These are phyloP conservation scores for Cyclura pinguis DNA, from an alignment of 2,797 vertebrate genomes.

Conservation along the genomic window DNA sequence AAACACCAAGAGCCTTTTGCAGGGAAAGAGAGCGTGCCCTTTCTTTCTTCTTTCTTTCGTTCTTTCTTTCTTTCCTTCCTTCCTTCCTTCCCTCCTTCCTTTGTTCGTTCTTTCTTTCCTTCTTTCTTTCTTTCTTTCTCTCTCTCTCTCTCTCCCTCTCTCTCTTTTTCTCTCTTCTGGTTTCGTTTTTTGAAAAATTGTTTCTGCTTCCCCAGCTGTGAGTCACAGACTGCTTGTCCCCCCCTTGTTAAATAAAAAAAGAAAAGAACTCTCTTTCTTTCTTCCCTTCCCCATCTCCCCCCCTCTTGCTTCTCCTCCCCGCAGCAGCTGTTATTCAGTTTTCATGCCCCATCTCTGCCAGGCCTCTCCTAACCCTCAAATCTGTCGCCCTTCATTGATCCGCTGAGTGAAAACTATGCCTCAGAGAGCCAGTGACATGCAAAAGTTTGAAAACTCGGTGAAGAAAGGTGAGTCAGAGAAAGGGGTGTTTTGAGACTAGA, in stretches of 20 bases:
- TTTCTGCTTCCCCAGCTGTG: constrained; percentile 60
- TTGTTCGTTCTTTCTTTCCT: no score
- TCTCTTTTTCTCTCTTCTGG: background rate
- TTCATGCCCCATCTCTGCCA: constrained; percentile 60
- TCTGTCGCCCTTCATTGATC: constrained; percentile 72
- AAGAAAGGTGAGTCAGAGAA: constrained; percentile 24
- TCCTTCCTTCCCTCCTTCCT: no score
- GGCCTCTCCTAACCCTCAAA: constrained; percentile 48
- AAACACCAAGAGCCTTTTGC: constrained; percentile 26
- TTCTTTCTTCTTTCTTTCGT: background rate
- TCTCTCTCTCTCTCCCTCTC: no score
- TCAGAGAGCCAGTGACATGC: constrained; percentile 23
- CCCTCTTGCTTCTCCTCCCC: constrained; percentile 43
- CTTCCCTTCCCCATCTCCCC: constrained; percentile 50
- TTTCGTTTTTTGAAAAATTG: background rate
- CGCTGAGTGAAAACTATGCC: constrained; percentile 75
- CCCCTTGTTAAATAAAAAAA: constrained; percentile 31
- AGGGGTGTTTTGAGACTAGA: background rate
- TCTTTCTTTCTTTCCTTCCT: background rate
- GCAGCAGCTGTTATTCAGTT: constrained; percentile 64
- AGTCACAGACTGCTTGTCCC: constrained; percentile 52
- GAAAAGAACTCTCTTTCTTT: constrained; percentile 46
- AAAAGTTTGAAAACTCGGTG: constrained; percentile 49
- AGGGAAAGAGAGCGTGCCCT: background rate
- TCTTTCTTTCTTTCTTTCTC: constrained; percentile 4